A percentile compares a stretch with the other conserved stretches of the same genome.
Evolutionary conservation across 2,888 invertebrate genomes (phyloP).

Genomic region (Tineola bisselliella): DNA sequence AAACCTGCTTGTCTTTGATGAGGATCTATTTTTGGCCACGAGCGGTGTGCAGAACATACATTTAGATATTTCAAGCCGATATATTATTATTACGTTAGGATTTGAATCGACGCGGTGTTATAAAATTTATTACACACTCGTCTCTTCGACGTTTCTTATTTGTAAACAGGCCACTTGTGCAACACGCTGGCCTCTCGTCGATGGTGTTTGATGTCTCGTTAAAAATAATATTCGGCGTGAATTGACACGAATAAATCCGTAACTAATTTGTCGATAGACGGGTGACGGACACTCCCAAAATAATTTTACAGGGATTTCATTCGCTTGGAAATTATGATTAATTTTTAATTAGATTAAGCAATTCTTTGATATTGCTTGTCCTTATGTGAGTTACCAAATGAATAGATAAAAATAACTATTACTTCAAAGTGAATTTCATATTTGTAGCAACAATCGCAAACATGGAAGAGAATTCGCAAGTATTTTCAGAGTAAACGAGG

Average conservation of each 20-base stretch:
- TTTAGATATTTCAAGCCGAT: conserved; percentile 63
- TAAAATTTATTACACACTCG: conserved; percentile 66
- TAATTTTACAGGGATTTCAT: conserved; percentile 32
- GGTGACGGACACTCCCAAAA: conserved; percentile 45
- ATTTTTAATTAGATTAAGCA: conserved; percentile 38
- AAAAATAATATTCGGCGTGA: conserved; percentile 59
- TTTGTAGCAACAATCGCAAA: not conserved
- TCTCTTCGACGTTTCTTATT: conserved; percentile 57
- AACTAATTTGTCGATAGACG: conserved; percentile 63
- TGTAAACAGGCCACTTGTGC: conserved; percentile 60
- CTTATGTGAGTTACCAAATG: not conserved
- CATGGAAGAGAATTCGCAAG: conserved; percentile 28
- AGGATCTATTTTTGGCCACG: conserved; percentile 63
- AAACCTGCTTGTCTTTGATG: conserved; percentile 68
- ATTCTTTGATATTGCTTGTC: not conserved
- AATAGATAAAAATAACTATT: not conserved
- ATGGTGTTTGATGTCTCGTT: conserved; percentile 66
- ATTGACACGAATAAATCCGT: conserved; percentile 58
- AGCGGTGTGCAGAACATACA: conserved; percentile 58
- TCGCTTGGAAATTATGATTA: conserved; percentile 35
- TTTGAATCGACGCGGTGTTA: conserved; percentile 60
- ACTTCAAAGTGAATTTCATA: not conserved
- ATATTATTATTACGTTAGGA: conserved; percentile 66
- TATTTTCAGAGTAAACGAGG: conserved; percentile 21
- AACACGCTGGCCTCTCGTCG: conserved; percentile 40